A percentile compares a stretch with the other conserved stretches of the same genome.
Evolutionary conservation across 2,797 vertebrate genomes (phyloP).

Genomic region (Semotilus atromaculatus): DNA sequence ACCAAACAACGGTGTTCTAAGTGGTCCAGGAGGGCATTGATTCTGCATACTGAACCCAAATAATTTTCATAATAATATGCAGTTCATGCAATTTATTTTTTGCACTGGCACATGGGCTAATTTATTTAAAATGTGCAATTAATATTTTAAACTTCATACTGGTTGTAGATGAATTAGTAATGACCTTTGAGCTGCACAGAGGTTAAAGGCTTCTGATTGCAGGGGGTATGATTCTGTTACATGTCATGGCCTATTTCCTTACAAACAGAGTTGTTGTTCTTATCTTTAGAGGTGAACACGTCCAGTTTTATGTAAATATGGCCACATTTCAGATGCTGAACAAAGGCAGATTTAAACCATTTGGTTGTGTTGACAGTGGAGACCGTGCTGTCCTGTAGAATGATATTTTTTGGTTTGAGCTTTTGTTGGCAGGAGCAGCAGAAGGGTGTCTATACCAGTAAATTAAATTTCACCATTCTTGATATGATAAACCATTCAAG

Average conservation of each 20-base stretch:
- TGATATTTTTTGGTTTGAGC: not conserved
- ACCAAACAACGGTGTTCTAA: not conserved
- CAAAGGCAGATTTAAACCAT: slow-evolving; percentile 5
- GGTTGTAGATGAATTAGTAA: slow-evolving; percentile 2
- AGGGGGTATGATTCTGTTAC: not conserved
- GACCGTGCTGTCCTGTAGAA: not conserved
- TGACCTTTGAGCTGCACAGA: slow-evolving; percentile 3
- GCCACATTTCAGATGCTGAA: slow-evolving; percentile 3
- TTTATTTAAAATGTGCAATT: slow-evolving; percentile 18
- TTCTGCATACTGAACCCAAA: not conserved
- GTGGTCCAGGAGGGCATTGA: slow-evolving; percentile 20
- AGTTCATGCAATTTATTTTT: not conserved
- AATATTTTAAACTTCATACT: slow-evolving; percentile 7
- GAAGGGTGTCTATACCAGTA: not conserved
- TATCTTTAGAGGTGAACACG: not conserved
- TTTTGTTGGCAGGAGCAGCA: not conserved
- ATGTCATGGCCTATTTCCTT: not conserved
- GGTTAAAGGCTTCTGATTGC: slow-evolving; percentile 3
- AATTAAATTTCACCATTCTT: not conserved
- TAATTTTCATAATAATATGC: slow-evolving; percentile 12
- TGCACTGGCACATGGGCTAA: not conserved
- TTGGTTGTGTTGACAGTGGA: not conserved
- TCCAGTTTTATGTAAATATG: not conserved
- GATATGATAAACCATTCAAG: not conserved
- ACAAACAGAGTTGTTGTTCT: not conserved